Base-by-base conservation (phyloP, 37 sponge, comb jelly and placozoan genomes). In the Agelas oroides region DNA sequence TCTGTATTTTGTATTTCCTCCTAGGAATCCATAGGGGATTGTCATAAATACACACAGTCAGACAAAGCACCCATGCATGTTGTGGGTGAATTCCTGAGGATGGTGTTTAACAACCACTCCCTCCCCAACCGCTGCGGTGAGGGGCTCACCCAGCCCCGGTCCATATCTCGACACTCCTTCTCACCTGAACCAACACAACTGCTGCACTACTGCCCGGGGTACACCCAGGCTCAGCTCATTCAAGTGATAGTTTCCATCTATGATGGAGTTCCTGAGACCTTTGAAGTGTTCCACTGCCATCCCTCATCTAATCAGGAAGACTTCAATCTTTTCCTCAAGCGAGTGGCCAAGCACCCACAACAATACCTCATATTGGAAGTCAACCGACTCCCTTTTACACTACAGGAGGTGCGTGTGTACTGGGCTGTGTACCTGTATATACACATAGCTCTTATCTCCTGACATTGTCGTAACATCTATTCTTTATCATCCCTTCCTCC, bases 391-490 rank as follows among this genome's bases (percentile, higher is more conserved):
- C 85, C 87, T 14, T 86, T 79, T 56, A 71, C 80, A 46, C 76
- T 93, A 19, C 94, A 93, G 38, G 94, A 93, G 90, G 94, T 93
- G 21, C 5, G n/a, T n/a, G n/a, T n/a, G n/a, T n/a, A n/a, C n/a
- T n/a, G n/a, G n/a, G n/a, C n/a, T n/a, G n/a, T n/a, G n/a, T n/a
- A n/a, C n/a, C n/a, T n/a, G n/a, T n/a, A n/a, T n/a, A n/a, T n/a
- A n/a, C n/a, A n/a, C n/a, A n/a, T n/a, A n/a, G n/a, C n/a, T n/a
- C n/a, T n/a, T n/a, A n/a, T n/a, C n/a, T n/a, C n/a, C n/a, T n/a
- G n/a, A n/a, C n/a, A n/a, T n/a, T n/a, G n/a, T n/a, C n/a, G n/a
- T n/a, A n/a, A n/a, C n/a, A n/a, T n/a, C n/a, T n/a, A n/a, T n/a
- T n/a, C n/a, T n/a, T n/a, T n/a, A n/a, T n/a, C n/a, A n/a, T n/a